A percentile compares a stretch with the other conserved stretches of the same genome.
Conservation (phyloP, 2,888 invertebrate genomes). For the Drosophila nr. medialis region DNA sequence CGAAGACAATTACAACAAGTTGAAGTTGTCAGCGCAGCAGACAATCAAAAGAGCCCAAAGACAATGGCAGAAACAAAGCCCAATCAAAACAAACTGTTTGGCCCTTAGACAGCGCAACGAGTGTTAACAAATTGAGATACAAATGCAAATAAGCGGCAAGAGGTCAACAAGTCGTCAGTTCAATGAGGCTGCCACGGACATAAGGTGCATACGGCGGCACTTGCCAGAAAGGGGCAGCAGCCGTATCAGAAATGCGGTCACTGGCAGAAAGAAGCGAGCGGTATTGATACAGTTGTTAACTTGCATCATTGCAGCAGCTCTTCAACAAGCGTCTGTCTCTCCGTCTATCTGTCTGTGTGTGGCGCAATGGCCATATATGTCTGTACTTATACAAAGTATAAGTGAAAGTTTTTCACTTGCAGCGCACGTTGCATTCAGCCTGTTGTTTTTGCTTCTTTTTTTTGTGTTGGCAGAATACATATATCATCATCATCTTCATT, state of each 20-base stretch:
- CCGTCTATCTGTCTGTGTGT: constrained; percentile 38
- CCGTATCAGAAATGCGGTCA: constrained; percentile 39
- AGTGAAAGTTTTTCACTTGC: constrained; percentile 81
- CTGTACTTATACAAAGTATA: constrained; percentile 25
- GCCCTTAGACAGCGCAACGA: constrained; percentile 39
- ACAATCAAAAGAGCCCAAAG: constrained; percentile 2
- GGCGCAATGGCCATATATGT: constrained; percentile 63
- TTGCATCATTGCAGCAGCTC: constrained; percentile 53
- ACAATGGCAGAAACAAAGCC: constrained; percentile 17
- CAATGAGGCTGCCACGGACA: constrained; percentile 19
- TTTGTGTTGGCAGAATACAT: constrained; percentile 58
- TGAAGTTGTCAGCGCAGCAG: constrained; percentile 25
- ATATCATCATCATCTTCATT: constrained; percentile 39
- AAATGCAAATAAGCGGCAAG: constrained; percentile 50
- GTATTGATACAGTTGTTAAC: constrained; percentile 48
- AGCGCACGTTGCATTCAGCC: constrained; percentile 52
- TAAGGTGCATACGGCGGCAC: constrained; percentile 10
- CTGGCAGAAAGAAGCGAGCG: constrained; percentile 19
- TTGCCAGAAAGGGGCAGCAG: constrained; percentile 53
- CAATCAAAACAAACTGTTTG: constrained; percentile 62
- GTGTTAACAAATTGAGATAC: constrained; percentile 53
- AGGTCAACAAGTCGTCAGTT: constrained; percentile 53
- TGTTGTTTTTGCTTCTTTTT: constrained; percentile 15
- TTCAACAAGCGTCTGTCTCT: neutral
- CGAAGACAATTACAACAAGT: constrained; percentile 54